Percentiles rank a stretch among this genome's conserved stretches.
These are phyloP conservation scores for Holothuria glaberrima DNA, from an alignment of 35 echinoderm and acorn worm genomes.

Conservation along the genomic window DNA sequence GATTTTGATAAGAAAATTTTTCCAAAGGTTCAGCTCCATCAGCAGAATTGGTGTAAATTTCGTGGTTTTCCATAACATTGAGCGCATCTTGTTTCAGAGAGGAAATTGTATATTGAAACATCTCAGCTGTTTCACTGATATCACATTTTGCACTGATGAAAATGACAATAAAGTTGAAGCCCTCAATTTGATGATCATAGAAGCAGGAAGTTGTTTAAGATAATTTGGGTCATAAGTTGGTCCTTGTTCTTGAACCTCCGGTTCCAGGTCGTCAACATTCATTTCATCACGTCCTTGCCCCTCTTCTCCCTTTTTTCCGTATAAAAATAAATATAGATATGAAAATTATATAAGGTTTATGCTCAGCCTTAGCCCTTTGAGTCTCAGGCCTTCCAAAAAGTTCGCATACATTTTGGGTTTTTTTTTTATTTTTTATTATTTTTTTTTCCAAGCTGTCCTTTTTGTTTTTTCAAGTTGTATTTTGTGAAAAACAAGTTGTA, in stretches of 20 bases:
- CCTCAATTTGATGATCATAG: constrained; percentile 56
- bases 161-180: constrained; percentile 36
- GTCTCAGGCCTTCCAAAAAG: too few relatives aligned
- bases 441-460: too few relatives aligned
- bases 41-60: constrained; percentile 53
- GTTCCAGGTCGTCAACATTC: constrained; percentile 40
- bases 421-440: too few relatives aligned
- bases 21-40: constrained; percentile 50
- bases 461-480: too few relatives aligned
- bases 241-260: constrained; percentile 20
- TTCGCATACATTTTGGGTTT: too few relatives aligned
- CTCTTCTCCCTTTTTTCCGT: constrained; percentile 1
- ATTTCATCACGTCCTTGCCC: constrained; percentile 39
- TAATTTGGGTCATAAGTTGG: constrained; percentile 1
- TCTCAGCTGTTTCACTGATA: constrained; percentile 44
- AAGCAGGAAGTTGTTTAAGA: constrained; percentile 42
- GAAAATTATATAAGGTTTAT: too few relatives aligned
- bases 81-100: constrained; percentile 34
- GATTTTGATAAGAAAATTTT: constrained; percentile 64
- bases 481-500: too few relatives aligned
- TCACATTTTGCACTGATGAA: constrained; percentile 47
- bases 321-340: too few relatives aligned
- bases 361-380: too few relatives aligned
- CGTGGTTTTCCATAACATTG: constrained; percentile 23
- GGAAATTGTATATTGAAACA: constrained; percentile 62